Base-by-base conservation (phyloP, 2,888 invertebrate genomes). In the Conistra vaccinii region DNA sequence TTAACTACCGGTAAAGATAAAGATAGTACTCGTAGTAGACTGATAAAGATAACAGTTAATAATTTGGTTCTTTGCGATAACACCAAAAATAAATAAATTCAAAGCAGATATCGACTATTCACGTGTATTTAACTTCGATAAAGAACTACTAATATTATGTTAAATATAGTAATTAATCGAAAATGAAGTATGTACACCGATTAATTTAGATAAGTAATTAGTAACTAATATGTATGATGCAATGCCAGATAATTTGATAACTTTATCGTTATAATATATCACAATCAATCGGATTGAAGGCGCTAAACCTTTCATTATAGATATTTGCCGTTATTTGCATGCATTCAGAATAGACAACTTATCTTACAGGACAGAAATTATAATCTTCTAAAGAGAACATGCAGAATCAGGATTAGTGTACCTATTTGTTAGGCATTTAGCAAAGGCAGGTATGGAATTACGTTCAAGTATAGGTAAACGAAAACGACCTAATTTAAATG, bases 171-270 rank as follows among this genome's bases (percentile, higher is more conserved):
- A 55, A 55, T 57, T 51, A 12, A 20, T 45, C 32, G 80, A 58
- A 63, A 58, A 73, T 26, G 35, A 35, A 61, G 20, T 42, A 32
- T 35, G 32, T n/a, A 48, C 5, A 32, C 55, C 45, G 26, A 76
- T 69, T 35, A 58, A 76, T 68, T 42, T 48, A 29, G 39, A 68
- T 62, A 53, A 53, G 23, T 62, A 48, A 39, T 26, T 14, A 35
- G 20, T 32, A 53, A 17, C 5, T 29, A 48, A 39, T 6, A 23
- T 32, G 14, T 35, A 23, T 42, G n/a, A 57, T 80, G 23, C 39
- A 73, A 57, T 17, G 3, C 26, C 10, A n/a, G 9, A 42, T 73
- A 29, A 45, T 76, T 71, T 53, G 10, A 45, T 76, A 12, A 3
- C 10, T 35, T 35, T 68, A 45, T 67, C 55, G 3, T 51, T 12